phyloP scores from a whole-genome alignment of 2,113 vertebrate genomes.

The Cryptoleucopteryx plumbea region DNA sequence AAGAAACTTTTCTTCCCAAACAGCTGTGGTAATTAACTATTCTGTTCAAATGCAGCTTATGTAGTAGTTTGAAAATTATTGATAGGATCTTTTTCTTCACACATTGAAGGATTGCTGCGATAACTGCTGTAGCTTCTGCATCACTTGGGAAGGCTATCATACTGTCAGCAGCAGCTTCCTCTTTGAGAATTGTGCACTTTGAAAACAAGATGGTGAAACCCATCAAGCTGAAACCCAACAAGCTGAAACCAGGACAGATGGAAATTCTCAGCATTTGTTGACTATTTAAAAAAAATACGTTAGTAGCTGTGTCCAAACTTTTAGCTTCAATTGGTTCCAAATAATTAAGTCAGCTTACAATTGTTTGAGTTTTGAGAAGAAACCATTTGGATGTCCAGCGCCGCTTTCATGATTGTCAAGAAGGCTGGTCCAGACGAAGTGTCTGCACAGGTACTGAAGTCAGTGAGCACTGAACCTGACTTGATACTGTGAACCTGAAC shows the following conservation, averaged over 20 bases:
- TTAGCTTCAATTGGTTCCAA: background rate
- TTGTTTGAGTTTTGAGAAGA: background rate
- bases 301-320: background rate
- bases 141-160: background rate
- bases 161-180: background rate
- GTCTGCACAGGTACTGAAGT: background rate
- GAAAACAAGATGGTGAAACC: background rate
- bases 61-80: background rate
- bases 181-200: background rate
- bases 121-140: background rate
- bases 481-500: background rate
- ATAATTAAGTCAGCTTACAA: background rate
- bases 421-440: background rate
- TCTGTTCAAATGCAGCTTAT: background rate
- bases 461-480: background rate
- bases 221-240: too few species aligned
- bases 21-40: background rate
- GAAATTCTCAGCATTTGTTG: background rate
- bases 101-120: background rate
- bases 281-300: background rate
- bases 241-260: background rate
- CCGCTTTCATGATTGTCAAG: background rate
- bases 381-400: fast-evolving
- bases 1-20: background rate
- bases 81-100: background rate